Base-by-base conservation (phyloP, 2,797 vertebrate genomes). In the Botia almorhae region DNA sequence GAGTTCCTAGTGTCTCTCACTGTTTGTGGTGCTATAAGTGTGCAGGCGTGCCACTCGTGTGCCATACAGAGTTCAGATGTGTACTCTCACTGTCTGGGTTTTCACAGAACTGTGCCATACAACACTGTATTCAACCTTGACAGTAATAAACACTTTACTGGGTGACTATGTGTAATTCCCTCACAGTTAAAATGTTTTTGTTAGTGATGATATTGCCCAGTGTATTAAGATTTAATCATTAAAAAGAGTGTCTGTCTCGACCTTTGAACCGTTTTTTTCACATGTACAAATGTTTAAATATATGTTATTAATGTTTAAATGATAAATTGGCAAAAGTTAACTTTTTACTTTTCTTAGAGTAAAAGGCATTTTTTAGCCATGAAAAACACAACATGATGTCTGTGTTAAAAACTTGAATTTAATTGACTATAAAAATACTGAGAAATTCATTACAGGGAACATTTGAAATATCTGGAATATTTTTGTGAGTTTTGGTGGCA, bases 201-300 rank as follows among this genome's bases (percentile, higher is more conserved):
- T 65, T 78, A 23, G 16, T 71, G 39, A 67, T 33, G 33, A 33
- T 78, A 19, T 80, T 63, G 64, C 14, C 16, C 26, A 2, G 17
- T 82, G 50, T 85, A 83, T 82, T 67, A 48, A 67, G 21, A 70
- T 81, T 60, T 33, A 55, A 81, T 50, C 29, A 87, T 85, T 86
- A 84, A 86, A 87, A 72, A 48, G 83, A 56, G 43, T 46, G 63
- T 78, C 55, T 74, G 69, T 69, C 73, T 79, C 19, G 46, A 29
- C 29, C 21, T 74, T 46, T 64, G 29, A 8, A 36, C 3, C 48
- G 17, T 19, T 70, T 58, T 74, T 58, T 55, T 71, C 67, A 29
- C 60, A 21, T 46, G 16, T 76, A 29, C 5, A 26, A 46, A 48
- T 74, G 33, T 63, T 53, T 81, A 8, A 63, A 39, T 64, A 4